Base-by-base conservation (phyloP, 2,888 invertebrate genomes). In the Carabus problematicus region DNA sequence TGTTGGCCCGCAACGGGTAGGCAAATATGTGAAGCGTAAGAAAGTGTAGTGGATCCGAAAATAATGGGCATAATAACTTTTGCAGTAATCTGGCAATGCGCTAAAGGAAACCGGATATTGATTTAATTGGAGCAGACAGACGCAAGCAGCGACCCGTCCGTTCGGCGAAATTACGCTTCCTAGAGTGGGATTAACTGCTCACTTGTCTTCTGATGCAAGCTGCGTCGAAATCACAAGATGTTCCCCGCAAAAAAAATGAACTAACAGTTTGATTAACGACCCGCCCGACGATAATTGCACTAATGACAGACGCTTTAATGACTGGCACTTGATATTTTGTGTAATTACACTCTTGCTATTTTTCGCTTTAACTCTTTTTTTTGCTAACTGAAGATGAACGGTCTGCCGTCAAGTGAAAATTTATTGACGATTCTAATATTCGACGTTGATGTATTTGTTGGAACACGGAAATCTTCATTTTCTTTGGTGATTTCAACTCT, bases 221-320 rank as follows among this genome's bases (percentile, higher is more conserved):
- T 29, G 39, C 55, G 49, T 42, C 49, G 47, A 66, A 66, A 66
- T 66, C 66, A 66, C 58, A 56, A 56, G 56, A 66, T 66, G 66
- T 45, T 47, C 39, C 9, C 59, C 16, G n/a, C n/a, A 39, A 41
- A 49, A 55, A 64, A 64, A 64, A 11, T 56, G 56, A 39, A 66
- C 58, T 59, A 66, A 66, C 66, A 49, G 66, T 66, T 66, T 66
- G 66, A 66, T 66, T 66, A 66, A 66, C 66, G 66, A 66, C 66
- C 39, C 58, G 12, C 58, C 29, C 39, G 39, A 49, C 58, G 66
- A 66, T 66, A 66, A 66, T 66, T 66, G 66, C 58, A 18, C 66
- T 66, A 66, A 66, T 66, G 66, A 66, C 66, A 47, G 40, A 66
- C 56, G 66, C 41, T 59, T 49, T 64, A 64, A 64, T 64, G 64